A percentile compares a stretch with the other conserved stretches of the same genome.
Evolutionary conservation across 2,113 vertebrate species (phyloP).

Genomic region (Coturnix japonica): DNA sequence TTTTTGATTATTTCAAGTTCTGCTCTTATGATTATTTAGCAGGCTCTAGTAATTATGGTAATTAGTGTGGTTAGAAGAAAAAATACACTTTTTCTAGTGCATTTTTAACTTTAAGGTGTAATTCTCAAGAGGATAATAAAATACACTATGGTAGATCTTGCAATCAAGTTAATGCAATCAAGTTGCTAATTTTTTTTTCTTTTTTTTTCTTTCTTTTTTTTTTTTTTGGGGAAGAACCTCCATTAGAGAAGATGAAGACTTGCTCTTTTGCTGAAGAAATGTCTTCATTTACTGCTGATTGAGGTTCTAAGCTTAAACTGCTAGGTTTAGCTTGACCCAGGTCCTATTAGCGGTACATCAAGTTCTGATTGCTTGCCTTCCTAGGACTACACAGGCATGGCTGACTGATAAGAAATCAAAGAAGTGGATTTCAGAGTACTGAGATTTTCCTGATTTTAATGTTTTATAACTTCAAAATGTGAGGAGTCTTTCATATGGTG

Average conservation of each 20-base stretch:
- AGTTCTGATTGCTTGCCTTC: slow-evolving; percentile 37
- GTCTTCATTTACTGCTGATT: neutral
- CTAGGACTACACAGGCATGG: slow-evolving; percentile 1
- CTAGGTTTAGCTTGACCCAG: slow-evolving; percentile 7
- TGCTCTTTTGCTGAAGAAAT: slow-evolving; percentile 13
- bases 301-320: slow-evolving; percentile 13
- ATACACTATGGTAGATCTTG: neutral
- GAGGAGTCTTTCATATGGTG: slow-evolving; percentile 30
- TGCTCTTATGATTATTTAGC: neutral
- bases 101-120: neutral
- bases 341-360: neutral
- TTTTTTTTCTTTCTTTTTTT: neutral
- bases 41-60: neutral
- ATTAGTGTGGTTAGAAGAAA: neutral
- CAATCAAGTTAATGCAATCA: slow-evolving; percentile 23
- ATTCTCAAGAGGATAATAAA: slow-evolving; percentile 38
- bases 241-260: neutral
- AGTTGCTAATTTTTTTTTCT: neutral
- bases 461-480: slow-evolving; percentile 40
- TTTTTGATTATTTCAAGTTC: neutral
- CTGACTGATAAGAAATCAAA: slow-evolving; percentile 54
- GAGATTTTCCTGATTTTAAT: slow-evolving; percentile 45
- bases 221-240: slow-evolving; percentile 32
- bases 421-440: slow-evolving; percentile 21
- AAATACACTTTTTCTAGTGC: neutral